A percentile compares a stretch with the other conserved stretches of the same genome.
These are phyloP conservation scores for Fistularia commersonii DNA, from an alignment of 2,797 vertebrate species.

Conservation along the genomic window DNA sequence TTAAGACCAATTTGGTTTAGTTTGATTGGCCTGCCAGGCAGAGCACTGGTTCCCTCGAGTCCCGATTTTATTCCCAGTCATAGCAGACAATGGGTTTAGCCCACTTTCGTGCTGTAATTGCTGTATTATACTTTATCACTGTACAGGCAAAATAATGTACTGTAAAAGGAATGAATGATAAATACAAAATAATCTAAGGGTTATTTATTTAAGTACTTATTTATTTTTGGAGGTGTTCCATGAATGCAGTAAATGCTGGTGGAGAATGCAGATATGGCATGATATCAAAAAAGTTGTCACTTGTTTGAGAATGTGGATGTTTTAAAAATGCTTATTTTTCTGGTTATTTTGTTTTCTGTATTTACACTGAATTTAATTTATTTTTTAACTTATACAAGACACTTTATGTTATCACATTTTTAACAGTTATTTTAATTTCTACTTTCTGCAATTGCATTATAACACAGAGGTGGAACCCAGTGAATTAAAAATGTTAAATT, in stretches of 20 bases:
- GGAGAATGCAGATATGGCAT: conserved; percentile 62
- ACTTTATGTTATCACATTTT: conserved; percentile 44
- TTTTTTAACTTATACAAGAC: conserved; percentile 52
- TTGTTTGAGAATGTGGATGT: conserved; percentile 54
- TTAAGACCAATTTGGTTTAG: conserved; percentile 28
- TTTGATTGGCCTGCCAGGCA: conserved; percentile 46
- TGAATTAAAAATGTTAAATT: conserved; percentile 25
- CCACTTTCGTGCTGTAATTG: conserved; percentile 51
- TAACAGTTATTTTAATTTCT: conserved; percentile 49
- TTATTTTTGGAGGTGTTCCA: conserved; percentile 69
- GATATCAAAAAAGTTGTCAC: conserved; percentile 45
- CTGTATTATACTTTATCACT: conserved; percentile 64
- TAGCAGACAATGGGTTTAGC: conserved; percentile 44
- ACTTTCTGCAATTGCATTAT: conserved; percentile 35
- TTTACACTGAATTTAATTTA: conserved; percentile 47
- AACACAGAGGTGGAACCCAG: conserved; percentile 20
- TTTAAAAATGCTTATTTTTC: conserved; percentile 60
- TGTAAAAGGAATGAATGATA: conserved; percentile 66
- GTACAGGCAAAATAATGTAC: conserved; percentile 73
- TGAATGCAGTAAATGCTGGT: conserved; percentile 66
- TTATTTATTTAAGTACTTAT: conserved; percentile 70
- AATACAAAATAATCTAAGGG: conserved; percentile 67
- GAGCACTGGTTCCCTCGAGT: conserved; percentile 4
- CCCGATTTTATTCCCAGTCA: conserved; percentile 22
- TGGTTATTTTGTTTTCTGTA: conserved; percentile 49